phyloP scores from a whole-genome alignment of 2,797 vertebrate species.

The Pseudomugil tenellus region DNA sequence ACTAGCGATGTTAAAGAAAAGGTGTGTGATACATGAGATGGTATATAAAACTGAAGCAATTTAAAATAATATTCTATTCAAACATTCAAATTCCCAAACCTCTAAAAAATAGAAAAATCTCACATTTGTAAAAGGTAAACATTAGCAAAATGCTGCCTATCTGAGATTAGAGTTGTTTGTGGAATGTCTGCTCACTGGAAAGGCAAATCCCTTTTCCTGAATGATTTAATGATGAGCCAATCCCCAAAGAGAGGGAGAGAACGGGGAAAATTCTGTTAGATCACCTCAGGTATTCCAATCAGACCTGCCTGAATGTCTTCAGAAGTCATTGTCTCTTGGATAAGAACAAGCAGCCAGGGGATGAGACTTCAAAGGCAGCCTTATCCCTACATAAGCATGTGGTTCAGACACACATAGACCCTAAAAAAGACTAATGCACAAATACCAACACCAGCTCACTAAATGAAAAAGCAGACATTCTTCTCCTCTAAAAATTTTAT shows the following conservation, averaged over 20 bases:
- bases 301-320: slow-evolving; percentile 47
- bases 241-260: slow-evolving; percentile 62
- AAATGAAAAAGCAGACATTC: slow-evolving; percentile 20
- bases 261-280: slow-evolving; percentile 47
- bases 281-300: slow-evolving; percentile 61
- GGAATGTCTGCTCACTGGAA: slow-evolving; percentile 58
- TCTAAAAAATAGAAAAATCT: neutral
- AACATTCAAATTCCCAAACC: neutral
- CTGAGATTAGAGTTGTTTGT: slow-evolving; percentile 31
- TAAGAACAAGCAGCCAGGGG: slow-evolving; percentile 47
- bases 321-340: slow-evolving; percentile 50
- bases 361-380: slow-evolving; percentile 59
- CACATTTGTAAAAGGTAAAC: slow-evolving; percentile 19
- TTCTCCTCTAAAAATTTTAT: neutral
- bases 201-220: slow-evolving; percentile 64
- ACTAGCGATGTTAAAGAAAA: slow-evolving; percentile 34
- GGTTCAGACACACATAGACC: slow-evolving; percentile 44
- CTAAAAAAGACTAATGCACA: slow-evolving; percentile 42
- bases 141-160: slow-evolving; percentile 25
- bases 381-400: slow-evolving; percentile 53
- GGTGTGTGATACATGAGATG: slow-evolving; percentile 16
- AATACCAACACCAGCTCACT: slow-evolving; percentile 23
- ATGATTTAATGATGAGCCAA: slow-evolving; percentile 65
- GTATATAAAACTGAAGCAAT: slow-evolving; percentile 35
- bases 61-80: neutral